Evolutionary conservation across 2,797 vertebrate genomes (phyloP).

Genomic region (Pachyuromys duprasi): DNA sequence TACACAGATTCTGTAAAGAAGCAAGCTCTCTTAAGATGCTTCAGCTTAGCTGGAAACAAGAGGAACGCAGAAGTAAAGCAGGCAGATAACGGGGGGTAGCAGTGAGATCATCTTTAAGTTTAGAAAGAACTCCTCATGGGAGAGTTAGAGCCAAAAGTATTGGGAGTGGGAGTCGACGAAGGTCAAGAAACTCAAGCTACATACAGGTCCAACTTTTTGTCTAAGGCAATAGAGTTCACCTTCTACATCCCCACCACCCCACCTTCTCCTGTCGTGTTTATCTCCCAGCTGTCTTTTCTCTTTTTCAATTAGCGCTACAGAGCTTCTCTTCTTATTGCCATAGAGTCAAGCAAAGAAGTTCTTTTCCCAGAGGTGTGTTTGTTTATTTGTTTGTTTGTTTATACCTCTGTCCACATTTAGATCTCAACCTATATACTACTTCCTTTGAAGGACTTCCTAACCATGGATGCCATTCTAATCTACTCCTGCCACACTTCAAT

Average conservation of each 20-base stretch:
- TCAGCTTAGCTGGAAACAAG: background rate
- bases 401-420: background rate
- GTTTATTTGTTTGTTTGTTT: background rate
- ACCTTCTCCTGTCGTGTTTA: background rate
- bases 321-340: background rate
- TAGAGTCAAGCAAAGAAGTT: background rate
- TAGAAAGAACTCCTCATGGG: background rate
- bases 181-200: background rate
- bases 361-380: background rate
- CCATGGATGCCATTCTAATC: background rate
- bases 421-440: background rate
- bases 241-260: background rate
- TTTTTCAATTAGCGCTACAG: background rate
- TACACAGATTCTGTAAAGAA: background rate
- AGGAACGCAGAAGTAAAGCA: background rate
- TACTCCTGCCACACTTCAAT: background rate
- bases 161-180: background rate
- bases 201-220: background rate
- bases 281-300: background rate
- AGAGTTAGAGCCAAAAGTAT: background rate
- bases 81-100: background rate
- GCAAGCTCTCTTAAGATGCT: background rate
- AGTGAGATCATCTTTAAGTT: background rate
- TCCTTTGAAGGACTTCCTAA: background rate
- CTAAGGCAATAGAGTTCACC: background rate